Base-by-base conservation (phyloP, 2,797 vertebrate genomes). In the Hippoglossus hippoglossus region DNA sequence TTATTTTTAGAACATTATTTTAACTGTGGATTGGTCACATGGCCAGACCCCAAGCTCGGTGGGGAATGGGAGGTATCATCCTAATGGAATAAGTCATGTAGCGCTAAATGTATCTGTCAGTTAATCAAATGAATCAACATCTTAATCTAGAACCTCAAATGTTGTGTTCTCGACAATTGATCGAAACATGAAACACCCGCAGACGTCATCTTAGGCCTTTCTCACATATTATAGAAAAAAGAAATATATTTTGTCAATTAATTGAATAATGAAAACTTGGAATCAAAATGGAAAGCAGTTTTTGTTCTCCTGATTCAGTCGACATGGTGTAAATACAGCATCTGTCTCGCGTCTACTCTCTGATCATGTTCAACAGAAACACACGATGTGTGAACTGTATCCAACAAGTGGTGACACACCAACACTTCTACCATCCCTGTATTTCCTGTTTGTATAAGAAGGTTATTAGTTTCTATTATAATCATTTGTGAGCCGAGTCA, bases 401-500 rank as follows among this genome's bases (percentile, higher is more conserved):
- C 36, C 36, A 16, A 46, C 44, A 16, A 16, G 44, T 46, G 18
- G 44, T 7, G 44, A 50, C 21, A 49, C 21, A 52, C 18, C 8
- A n/a, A 49, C 5, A 62, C 52, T 6, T 36, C 52, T 3, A 22
- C 46, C 44, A 47, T 63, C 2, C n/a, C 13, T 52, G 67, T 4
- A 34, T 53, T 58, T 56, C 28, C 22, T 50, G 22, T 53, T 36
- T 56, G 47, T 51, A 26, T 28, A 8, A 54, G 4, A 25, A 55
- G 51, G n/a, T 72, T 59, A 77, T 71, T 39, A 68, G 50, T 71
- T 55, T 22, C 21, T 13, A 25, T 72, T 58, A 61, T 79, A 34
- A 22, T 55, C 34, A 39, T 39, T 59, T 15, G 19, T 47, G 31
- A 60, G 25, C 3, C 10, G 34, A 67, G 15, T 70, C 18, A 25